Evolutionary conservation across 2,797 vertebrate species (phyloP).

Genomic region (Lutjanus campechanus): DNA sequence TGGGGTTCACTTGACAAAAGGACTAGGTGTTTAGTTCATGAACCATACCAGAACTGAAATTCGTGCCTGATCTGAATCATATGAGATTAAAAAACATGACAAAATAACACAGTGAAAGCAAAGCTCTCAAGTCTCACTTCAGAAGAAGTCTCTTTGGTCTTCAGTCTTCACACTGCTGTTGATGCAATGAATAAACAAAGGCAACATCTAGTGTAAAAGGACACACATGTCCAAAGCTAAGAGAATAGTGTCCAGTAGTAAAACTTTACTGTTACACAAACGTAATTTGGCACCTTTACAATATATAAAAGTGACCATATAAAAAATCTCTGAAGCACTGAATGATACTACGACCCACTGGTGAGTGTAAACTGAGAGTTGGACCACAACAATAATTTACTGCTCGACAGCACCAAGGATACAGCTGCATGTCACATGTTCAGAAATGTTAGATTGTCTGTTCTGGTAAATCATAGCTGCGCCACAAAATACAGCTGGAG

Average conservation of each 20-base stretch:
- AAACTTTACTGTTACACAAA: constrained; percentile 47
- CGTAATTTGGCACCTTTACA: constrained; percentile 55
- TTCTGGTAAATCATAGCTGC: constrained; percentile 39
- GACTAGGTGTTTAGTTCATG: neutral
- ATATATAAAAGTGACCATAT: constrained; percentile 41
- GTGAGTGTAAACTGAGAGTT: constrained; percentile 30
- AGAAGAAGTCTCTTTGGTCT: constrained; percentile 60
- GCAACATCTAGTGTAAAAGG: constrained; percentile 36
- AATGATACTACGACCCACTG: constrained; percentile 28
- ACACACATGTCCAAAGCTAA: constrained; percentile 35
- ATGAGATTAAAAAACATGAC: neutral
- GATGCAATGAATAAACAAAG: constrained; percentile 27
- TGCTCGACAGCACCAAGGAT: constrained; percentile 50
- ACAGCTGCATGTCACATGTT: constrained; percentile 43
- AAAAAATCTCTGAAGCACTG: constrained; percentile 25
- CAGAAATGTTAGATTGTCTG: constrained; percentile 48
- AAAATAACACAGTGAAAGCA: constrained; percentile 4
- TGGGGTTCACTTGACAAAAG: neutral
- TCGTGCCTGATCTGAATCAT: constrained; percentile 3
- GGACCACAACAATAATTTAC: constrained; percentile 36
- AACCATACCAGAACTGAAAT: constrained; percentile 2
- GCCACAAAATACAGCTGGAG: constrained; percentile 37
- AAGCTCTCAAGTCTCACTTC: constrained; percentile 18
- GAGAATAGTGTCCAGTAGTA: constrained; percentile 30
- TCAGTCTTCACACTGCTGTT: constrained; percentile 42